These are phyloP conservation scores for Bovichtus diacanthus DNA, from an alignment of 2,797 vertebrate species.

Conservation along the genomic window DNA sequence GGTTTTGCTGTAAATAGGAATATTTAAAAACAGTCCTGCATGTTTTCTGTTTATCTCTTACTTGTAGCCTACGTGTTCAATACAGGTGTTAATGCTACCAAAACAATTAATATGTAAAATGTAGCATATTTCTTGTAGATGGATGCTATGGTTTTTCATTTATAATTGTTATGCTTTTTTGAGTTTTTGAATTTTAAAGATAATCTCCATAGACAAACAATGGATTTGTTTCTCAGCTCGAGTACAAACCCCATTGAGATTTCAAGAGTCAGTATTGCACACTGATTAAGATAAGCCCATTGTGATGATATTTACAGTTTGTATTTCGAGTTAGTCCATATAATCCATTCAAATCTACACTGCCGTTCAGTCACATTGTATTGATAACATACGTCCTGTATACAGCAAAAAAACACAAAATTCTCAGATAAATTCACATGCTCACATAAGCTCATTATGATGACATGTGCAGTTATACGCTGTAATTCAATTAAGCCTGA, in stretches of 20 bases:
- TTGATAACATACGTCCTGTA: background rate
- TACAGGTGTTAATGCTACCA: background rate
- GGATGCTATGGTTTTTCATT: background rate
- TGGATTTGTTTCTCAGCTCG: background rate
- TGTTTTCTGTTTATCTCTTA: background rate
- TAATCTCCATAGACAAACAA: background rate
- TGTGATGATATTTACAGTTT: background rate
- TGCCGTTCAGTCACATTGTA: background rate
- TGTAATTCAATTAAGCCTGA: background rate
- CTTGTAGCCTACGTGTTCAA: background rate
- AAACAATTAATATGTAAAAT: background rate
- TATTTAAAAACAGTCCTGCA: background rate
- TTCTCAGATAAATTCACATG: background rate
- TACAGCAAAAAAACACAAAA: background rate
- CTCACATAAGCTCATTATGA: background rate
- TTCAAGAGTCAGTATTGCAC: background rate
- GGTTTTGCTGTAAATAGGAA: background rate
- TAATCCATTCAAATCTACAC: background rate
- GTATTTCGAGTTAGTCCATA: background rate
- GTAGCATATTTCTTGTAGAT: background rate
- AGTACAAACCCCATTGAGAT: background rate
- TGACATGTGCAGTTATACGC: background rate
- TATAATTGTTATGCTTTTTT: background rate
- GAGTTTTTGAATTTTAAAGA: background rate
- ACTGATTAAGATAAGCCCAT: background rate